Conservation (phyloP, 2,888 invertebrate species). For the Lycocerus yunnanus region DNA sequence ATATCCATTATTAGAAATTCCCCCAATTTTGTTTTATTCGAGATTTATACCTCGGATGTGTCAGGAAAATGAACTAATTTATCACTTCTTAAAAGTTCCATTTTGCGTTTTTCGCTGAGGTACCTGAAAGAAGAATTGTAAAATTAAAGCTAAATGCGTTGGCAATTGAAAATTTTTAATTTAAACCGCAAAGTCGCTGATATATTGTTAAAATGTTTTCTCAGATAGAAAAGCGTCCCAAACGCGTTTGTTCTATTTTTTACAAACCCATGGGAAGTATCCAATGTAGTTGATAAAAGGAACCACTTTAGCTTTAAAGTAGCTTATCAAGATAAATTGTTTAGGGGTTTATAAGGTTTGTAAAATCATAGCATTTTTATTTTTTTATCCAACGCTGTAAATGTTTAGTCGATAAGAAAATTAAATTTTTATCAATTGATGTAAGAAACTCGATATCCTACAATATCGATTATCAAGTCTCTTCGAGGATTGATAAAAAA, state of each 20-base stretch:
- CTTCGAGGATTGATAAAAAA: background rate
- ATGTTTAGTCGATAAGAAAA: background rate
- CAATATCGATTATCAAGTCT: background rate
- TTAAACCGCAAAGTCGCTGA: background rate
- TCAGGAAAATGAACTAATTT: background rate
- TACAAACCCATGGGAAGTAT: background rate
- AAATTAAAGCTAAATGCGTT: background rate
- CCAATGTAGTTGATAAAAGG: background rate
- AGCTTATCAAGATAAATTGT: background rate
- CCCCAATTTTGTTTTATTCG: constrained; percentile 36
- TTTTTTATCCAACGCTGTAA: background rate
- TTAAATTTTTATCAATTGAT: background rate
- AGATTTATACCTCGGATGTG: background rate
- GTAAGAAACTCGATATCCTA: background rate
- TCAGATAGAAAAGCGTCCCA: background rate
- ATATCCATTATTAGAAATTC: constrained; percentile 39
- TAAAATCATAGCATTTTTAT: background rate
- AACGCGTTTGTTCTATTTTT: background rate
- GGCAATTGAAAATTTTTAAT: background rate
- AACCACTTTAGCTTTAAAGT: constrained; percentile 1
- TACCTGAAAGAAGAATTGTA: background rate
- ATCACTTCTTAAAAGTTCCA: background rate
- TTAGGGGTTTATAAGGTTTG: background rate
- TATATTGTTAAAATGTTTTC: background rate
- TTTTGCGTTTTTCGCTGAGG: background rate